Base-by-base conservation (phyloP, 2,113 vertebrate species). In the Chionomys nivalis region DNA sequence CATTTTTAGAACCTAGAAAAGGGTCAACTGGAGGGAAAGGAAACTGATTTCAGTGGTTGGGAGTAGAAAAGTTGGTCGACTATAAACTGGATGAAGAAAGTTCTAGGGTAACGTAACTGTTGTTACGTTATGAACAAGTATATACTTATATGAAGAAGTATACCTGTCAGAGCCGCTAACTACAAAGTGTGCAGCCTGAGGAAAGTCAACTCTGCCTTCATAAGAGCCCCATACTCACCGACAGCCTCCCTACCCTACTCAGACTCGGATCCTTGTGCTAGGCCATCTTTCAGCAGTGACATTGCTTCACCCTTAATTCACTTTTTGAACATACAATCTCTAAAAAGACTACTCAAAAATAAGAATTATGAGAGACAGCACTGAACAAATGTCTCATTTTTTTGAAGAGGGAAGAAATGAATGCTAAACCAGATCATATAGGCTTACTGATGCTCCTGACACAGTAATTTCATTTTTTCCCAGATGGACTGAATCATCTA, bases 361-460 rank as follows among this genome's bases (percentile, higher is more conserved):
- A 91, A 91, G 42, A 77, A 76, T 55, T 42, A 96, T 70, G 33
- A 61, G 39, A 16, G 11, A 72, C 63, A 58, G 33, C 52, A 47
- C 49, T 87, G 52, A 92, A 33, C 11, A 82, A 81, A 76, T 52
- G 39, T 73, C 33, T 89, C 66, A 61, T 17, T 95, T 93, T 93
- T 93, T 58, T 58, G 73, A 92, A 89, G 75, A 72, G 31, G 23
- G 26, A 95, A 82, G 52, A 95, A 96, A 91, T 28, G 8, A 44
- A 95, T 83, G 52, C 23, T 92, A n/a, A 77, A 96, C 39, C 49
- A 86, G 52, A 14, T 93, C 16, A 23, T 28, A 42, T 33, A 42
- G 21, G 87, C 12, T 76, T 36, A 89, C 16, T 76, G 47, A 90
- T 93, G 72, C 63, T 92, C n/a, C 63, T 92, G 23, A 89, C 26